Base-by-base conservation (phyloP, 2,113 vertebrate genomes). In the Chaenocephalus aceratus region DNA sequence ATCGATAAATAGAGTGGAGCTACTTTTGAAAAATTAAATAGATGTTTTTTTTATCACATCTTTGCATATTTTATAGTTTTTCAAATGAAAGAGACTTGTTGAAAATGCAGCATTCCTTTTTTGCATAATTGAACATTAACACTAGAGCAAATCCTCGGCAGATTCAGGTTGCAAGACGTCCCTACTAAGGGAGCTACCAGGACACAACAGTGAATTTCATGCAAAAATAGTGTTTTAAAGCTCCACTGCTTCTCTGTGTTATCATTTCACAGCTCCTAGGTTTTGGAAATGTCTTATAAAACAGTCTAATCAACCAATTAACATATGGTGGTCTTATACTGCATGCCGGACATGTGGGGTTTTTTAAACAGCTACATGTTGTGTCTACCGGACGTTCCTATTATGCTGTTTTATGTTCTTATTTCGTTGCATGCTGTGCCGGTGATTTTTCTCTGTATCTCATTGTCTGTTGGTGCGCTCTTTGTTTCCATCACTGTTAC, bases 401-500 rank as follows among this genome's bases (percentile, higher is more conserved):
- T 23, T 53, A 13, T 82, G 49, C 16, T 74, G 77, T 84, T 76
- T 72, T 45, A 68, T 84, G 79, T 79, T 82, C 13, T 82, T 83
- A 68, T 88, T 79, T 68, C 23, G 57, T 67, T 82, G 86, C 89
- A 87, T 87, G 89, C 83, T 72, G 74, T 80, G 65, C 66, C 1
- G 23, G 68, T 85, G 78, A 77, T 90, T 84, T 88, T 64, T 83
- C 73, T 46, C 72, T 80, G 78, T 86, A 81, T 90, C 82, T 91
- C 87, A 86, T 90, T 78, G 72, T 88, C 86, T 67, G 75, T 92
- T 77, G 86, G 75, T 91, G 90, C 90, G 77, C 83, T 88, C 84
- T 93, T 88, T 92, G 86, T 91, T 86, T 86, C 77, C 87, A 89
- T 93, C 61, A 73, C 79, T 76, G 86, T 91, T 80, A 49, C 85